Conservation (phyloP, 2,888 invertebrate species). For the Acanthosepion esculentum region DNA sequence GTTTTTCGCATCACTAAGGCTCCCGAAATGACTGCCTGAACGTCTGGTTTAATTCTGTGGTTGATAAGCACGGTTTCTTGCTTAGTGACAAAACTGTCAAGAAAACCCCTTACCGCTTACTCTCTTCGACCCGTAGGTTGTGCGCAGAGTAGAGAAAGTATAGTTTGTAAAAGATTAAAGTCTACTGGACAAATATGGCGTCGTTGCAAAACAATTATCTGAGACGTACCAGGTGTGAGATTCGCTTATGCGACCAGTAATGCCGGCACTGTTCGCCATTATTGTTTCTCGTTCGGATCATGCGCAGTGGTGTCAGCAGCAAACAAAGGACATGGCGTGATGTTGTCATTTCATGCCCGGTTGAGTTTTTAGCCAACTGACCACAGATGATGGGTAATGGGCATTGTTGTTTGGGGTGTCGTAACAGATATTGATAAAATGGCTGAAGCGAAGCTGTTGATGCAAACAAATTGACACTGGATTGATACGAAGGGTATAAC, state of each 20-base stretch:
- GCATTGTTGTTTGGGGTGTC: background rate
- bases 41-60: too few relatives aligned
- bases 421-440: background rate
- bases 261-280: background rate
- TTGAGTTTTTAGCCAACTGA: background rate
- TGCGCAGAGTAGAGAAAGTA: background rate
- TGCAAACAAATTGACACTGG: background rate
- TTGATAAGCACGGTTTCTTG: background rate
- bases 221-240: background rate
- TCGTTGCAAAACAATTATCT: constrained; percentile 5
- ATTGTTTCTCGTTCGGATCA: background rate
- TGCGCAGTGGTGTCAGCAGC: constrained; percentile 5
- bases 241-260: background rate
- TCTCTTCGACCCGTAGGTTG: background rate
- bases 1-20: background rate
- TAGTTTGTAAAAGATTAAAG: constrained; percentile 5
- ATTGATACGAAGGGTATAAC: background rate
- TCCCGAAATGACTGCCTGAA: background rate
- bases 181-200: background rate
- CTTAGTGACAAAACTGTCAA: background rate
- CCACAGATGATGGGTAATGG: background rate
- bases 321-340: background rate
- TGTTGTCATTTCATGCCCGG: background rate
- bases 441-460: too few relatives aligned
- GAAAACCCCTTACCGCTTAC: background rate